Evolutionary conservation across 2,888 invertebrate species (phyloP).

Genomic region (Entomobrya multifasciata): DNA sequence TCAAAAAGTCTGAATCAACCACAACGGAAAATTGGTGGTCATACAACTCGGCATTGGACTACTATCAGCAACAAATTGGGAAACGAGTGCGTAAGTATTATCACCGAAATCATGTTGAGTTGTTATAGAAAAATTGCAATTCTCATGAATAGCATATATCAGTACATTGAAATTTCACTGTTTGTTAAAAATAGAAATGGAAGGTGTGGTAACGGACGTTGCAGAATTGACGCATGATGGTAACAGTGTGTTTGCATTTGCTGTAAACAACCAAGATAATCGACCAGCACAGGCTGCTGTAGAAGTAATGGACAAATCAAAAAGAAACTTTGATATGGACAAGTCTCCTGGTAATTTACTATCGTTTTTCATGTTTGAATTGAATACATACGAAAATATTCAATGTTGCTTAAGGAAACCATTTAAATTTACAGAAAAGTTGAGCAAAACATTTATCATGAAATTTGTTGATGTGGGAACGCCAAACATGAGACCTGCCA

Average conservation of each 20-base stretch:
- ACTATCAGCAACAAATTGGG: conserved; percentile 64
- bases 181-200: too few species aligned
- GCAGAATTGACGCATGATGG: conserved; percentile 33
- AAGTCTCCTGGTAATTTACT: conserved; percentile 46
- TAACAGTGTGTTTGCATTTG: conserved; percentile 47
- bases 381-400: too few species aligned
- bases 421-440: conserved; percentile 36
- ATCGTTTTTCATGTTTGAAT: too few species aligned
- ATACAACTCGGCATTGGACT: conserved; percentile 45
- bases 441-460: conserved; percentile 65
- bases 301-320: conserved; percentile 24
- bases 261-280: conserved; percentile 42
- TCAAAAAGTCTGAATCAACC: conserved; percentile 31
- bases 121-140: too few species aligned
- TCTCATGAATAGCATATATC: too few species aligned
- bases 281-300: conserved; percentile 40
- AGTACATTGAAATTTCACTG: too few species aligned
- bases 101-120: not conserved
- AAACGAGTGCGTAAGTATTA: conserved; percentile 67
- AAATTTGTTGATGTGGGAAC: conserved; percentile 50
- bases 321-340: conserved; percentile 41
- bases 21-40: conserved; percentile 58
- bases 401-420: too few species aligned
- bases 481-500: conserved; percentile 29
- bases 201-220: conserved; percentile 36